Conservation (phyloP, 2,113 vertebrate species). For the Anolis sagrei region DNA sequence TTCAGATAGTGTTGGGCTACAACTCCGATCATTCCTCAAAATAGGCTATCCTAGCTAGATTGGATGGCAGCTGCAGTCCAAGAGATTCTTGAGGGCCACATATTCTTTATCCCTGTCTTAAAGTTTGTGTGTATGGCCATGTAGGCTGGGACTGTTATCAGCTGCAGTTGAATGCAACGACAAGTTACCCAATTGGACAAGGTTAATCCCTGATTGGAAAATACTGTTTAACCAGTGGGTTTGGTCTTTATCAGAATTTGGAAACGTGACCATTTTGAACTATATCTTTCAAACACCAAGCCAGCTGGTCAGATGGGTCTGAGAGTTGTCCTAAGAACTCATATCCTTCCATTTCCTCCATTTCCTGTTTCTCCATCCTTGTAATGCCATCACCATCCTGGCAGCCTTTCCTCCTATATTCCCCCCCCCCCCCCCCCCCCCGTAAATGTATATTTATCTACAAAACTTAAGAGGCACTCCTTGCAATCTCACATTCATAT, state of each 20-base stretch:
- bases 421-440: background rate
- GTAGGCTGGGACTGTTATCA: background rate
- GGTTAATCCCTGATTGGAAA: too few species aligned
- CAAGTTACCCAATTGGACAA: accelerated
- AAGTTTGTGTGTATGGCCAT: background rate
- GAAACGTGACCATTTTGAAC: too few species aligned
- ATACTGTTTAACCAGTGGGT: too few species aligned
- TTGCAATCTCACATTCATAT: slow-evolving; percentile 27
- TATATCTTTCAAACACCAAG: too few species aligned
- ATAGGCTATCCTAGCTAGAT: too few species aligned
- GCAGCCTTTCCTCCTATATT: too few species aligned
- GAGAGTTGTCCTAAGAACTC: background rate
- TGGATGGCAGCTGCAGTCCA: too few species aligned
- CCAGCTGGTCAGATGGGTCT: too few species aligned
- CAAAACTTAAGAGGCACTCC: background rate
- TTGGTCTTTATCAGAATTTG: too few species aligned
- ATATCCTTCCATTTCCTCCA: slow-evolving; percentile 3
- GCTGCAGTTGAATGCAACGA: background rate
- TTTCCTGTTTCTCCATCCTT: background rate
- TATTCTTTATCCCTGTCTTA: background rate
- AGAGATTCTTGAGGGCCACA: too few species aligned
- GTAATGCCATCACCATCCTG: background rate
- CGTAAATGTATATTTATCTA: slow-evolving; percentile 4
- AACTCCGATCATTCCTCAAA: too few species aligned
- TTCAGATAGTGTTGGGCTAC: too few species aligned